phyloP scores from a whole-genome alignment of 2,888 invertebrate genomes.

The Hecatera dysodea region DNA sequence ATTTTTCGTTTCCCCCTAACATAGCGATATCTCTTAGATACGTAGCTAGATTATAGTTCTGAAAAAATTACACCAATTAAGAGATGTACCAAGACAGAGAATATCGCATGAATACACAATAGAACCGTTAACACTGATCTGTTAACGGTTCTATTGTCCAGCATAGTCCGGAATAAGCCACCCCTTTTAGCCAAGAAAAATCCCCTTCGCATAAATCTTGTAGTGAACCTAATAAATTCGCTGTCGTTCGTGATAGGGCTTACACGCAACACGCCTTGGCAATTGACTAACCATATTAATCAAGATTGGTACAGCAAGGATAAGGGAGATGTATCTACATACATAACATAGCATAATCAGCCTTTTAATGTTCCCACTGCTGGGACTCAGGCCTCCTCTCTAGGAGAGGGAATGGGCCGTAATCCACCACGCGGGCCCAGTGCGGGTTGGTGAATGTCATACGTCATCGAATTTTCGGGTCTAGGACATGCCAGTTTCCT shows the following conservation, averaged over 20 bases:
- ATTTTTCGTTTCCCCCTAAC: constrained; percentile 49
- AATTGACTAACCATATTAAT: constrained; percentile 19
- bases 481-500: no score
- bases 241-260: constrained; percentile 6
- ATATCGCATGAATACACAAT: neutral
- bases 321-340: neutral
- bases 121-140: no score
- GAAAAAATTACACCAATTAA: neutral
- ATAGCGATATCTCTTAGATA: neutral
- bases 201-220: constrained; percentile 34
- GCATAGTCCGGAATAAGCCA: constrained; percentile 6
- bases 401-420: no score
- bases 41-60: neutral
- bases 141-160: neutral
- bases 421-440: no score
- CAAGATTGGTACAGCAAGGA: constrained; percentile 5
- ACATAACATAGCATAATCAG: no score
- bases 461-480: no score
- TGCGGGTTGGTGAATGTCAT: no score
- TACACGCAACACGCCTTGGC: constrained; percentile 16
- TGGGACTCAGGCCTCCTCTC: no score
- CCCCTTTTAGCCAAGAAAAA: constrained; percentile 10
- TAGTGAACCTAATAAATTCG: constrained; percentile 31
- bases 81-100: neutral
- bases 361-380: no score